Percentiles rank a stretch among this genome's conserved stretches.
Conservation (phyloP, 2,888 invertebrate genomes). For the Papilio elwesi region DNA sequence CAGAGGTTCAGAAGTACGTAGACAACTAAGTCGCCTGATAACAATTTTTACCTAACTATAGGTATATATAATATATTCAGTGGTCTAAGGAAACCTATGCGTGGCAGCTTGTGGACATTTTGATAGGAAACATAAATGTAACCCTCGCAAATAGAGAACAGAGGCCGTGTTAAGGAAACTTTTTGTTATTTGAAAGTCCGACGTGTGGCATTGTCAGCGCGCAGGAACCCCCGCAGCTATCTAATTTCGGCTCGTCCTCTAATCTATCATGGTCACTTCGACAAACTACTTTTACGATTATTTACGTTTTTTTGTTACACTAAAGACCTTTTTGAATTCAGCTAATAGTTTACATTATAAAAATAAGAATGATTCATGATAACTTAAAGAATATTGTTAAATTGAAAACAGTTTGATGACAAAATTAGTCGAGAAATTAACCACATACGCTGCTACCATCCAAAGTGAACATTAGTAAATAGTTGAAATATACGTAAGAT, state of each 20-base stretch:
- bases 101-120: neutral
- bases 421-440: neutral
- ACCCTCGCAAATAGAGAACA: slow-evolving; percentile 51
- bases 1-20: no score
- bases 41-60: no score
- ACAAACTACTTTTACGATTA: slow-evolving; percentile 28
- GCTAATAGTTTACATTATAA: no score
- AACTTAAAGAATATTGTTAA: neutral
- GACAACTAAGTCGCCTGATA: no score
- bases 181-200: slow-evolving; percentile 57
- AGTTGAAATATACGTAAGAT: no score
- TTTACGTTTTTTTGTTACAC: neutral
- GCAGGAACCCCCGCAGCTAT: slow-evolving; percentile 68
- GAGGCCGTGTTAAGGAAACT: slow-evolving; percentile 52
- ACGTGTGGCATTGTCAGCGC: slow-evolving; percentile 65
- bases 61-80: neutral
- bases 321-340: slow-evolving; percentile 2
- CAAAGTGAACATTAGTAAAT: no score
- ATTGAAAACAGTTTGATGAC: neutral
- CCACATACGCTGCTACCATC: neutral
- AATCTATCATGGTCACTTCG: slow-evolving; percentile 55
- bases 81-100: neutral
- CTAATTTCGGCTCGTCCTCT: slow-evolving; percentile 61
- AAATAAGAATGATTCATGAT: neutral
- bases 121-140: slow-evolving; percentile 52